Percentiles rank a stretch among this genome's conserved stretches.
phyloP scores from a whole-genome alignment of 2,113 vertebrate species.

The Tachysurus fulvidraco region DNA sequence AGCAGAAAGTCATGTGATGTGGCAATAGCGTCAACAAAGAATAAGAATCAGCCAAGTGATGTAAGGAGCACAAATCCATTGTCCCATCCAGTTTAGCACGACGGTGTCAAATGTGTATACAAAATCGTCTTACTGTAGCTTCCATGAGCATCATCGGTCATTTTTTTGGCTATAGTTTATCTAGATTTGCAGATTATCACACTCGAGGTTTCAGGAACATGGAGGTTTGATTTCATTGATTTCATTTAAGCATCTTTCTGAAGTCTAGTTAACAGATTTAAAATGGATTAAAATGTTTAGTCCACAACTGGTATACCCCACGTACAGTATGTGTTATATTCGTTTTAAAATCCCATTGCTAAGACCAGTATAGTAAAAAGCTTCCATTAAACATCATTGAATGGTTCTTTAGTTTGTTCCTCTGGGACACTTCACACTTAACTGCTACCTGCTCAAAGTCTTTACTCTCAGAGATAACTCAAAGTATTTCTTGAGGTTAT shows the following conservation, averaged over 20 bases:
- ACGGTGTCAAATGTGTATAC: background rate
- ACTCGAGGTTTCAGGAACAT: background rate
- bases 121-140: no score
- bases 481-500: background rate
- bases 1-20: background rate
- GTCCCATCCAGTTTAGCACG: background rate
- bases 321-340: background rate
- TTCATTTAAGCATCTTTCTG: no score
- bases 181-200: background rate
- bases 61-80: background rate
- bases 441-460: no score
- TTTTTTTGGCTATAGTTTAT: background rate
- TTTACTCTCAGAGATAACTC: background rate
- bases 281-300: background rate
- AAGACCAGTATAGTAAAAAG: background rate
- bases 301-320: background rate
- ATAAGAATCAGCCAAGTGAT: background rate
- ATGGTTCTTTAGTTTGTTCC: background rate
- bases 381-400: background rate
- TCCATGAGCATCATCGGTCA: background rate
- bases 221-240: background rate
- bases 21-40: background rate
- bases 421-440: background rate
- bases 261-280: background rate
- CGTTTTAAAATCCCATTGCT: background rate